Percentiles rank a stretch among this genome's conserved stretches.
Conservation (phyloP, 2,797 vertebrate species). For the Enteromius mattozi region DNA sequence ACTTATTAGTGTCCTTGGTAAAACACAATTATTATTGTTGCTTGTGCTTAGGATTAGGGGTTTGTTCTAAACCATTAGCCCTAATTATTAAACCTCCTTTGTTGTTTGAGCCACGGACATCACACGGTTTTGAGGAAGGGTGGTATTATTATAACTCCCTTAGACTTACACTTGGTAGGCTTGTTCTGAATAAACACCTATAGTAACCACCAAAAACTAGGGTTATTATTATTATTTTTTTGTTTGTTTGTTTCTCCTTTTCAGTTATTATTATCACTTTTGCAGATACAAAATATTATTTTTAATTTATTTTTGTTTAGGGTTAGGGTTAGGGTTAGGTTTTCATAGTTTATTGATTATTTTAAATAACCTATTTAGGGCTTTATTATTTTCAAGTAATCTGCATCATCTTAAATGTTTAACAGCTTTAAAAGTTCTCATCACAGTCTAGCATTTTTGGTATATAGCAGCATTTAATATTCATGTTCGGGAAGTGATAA, state of each 20-base stretch:
- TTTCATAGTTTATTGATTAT: not conserved
- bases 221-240: not conserved
- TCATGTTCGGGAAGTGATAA: not conserved
- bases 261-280: not conserved
- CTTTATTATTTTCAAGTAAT: not conserved
- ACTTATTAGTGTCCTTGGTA: not conserved
- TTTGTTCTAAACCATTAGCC: slow-evolving; percentile 1
- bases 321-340: too few species aligned
- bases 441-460: not conserved
- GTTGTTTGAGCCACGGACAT: not conserved
- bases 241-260: not conserved
- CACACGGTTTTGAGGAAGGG: not conserved
- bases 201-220: not conserved
- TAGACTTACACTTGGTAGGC: not conserved
- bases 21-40: not conserved
- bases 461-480: not conserved
- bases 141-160: not conserved
- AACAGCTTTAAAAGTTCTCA: not conserved
- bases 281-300: not conserved
- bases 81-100: not conserved
- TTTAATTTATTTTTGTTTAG: not conserved
- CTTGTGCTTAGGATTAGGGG: not conserved
- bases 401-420: not conserved
- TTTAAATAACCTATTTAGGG: not conserved
- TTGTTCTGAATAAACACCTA: not conserved